Base-by-base conservation (phyloP, 1,140 invertebrate species). In the Steinernema khuongi region DNA sequence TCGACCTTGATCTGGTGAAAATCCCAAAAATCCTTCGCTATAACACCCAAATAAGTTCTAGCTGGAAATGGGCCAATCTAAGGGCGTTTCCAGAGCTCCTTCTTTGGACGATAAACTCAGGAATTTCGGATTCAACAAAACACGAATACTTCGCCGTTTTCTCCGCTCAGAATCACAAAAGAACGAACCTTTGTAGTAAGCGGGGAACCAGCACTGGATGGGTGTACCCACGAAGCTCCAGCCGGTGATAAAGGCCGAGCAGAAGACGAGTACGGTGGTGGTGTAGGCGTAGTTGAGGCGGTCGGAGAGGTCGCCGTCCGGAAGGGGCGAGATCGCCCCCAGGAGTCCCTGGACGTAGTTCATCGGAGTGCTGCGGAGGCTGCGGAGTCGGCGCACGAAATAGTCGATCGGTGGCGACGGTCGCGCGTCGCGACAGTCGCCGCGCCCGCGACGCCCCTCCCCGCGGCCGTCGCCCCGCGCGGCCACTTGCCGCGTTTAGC, bases 151-250 rank as follows among this genome's bases (percentile, higher is more conserved):
- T n/a, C n/a, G n/a, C n/a, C n/a, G n/a, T n/a, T n/a, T n/a, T n/a
- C n/a, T n/a, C n/a, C n/a, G n/a, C n/a, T n/a, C n/a, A n/a, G n/a
- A n/a, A n/a, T 41, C 36, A n/a, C 36, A 11, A 41, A 11, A 7
- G 50, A 60, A 71, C 75, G 32, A 28, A 81, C 82, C 83, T 68
- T 81, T 71, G 70, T 85, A 84, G 69, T 85, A 85, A 17, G 83
- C 84, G 19, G 83, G 83, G 31, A 84, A 84, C 83, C 83, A 84
- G 50, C 83, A 84, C 67, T 85, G 81, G 31, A 84, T 84, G 11
- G 83, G 83, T 32, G 80, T 77, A 2, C 83, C 83, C 22, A 85
- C 77, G 44, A 82, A 81, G 67, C 79, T 80, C 83, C 83, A 84
- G 70, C 84, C 84, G 28, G 80, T 80, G 50, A 84, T 79, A 66